Evolutionary conservation across 2,113 vertebrate genomes (phyloP).

Genomic region (Pseudolaguvia tuberculata): DNA sequence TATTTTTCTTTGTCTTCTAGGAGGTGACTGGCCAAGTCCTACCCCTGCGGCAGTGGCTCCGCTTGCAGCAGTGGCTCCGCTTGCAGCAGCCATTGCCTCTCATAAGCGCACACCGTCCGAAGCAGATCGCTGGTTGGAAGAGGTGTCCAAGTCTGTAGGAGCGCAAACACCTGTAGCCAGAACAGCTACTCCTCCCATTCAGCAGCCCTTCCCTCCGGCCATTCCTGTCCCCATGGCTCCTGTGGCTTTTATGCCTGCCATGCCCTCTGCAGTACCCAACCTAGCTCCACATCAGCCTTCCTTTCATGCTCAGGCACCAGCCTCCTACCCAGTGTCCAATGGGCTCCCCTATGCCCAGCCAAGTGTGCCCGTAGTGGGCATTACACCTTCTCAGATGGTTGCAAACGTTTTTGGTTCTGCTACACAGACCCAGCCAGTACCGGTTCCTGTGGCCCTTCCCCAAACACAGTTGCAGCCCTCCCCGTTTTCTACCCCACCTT

Average conservation of each 20-base stretch:
- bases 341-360: slow-evolving; percentile 81
- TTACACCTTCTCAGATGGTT: slow-evolving; percentile 98
- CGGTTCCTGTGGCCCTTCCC: slow-evolving; percentile 69
- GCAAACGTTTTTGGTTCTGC: slow-evolving; percentile 91
- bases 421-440: slow-evolving; percentile 68
- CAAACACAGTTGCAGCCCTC: slow-evolving; percentile 73
- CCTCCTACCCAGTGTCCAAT: slow-evolving; percentile 80
- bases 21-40: slow-evolving; percentile 62
- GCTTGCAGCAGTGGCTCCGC: slow-evolving; percentile 44
- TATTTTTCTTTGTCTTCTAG: slow-evolving; percentile 46
- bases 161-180: slow-evolving; percentile 66
- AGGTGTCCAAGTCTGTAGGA: slow-evolving; percentile 88
- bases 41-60: slow-evolving; percentile 50
- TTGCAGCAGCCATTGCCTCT: slow-evolving; percentile 51
- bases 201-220: slow-evolving; percentile 65
- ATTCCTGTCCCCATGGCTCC: slow-evolving; percentile 57
- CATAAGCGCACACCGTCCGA: slow-evolving; percentile 93
- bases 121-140: slow-evolving; percentile 95
- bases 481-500: slow-evolving; percentile 42
- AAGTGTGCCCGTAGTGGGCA: slow-evolving; percentile 86
- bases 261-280: slow-evolving; percentile 74
- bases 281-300: slow-evolving; percentile 80
- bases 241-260: slow-evolving; percentile 71
- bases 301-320: slow-evolving; percentile 69
- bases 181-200: slow-evolving; percentile 63